Base-by-base conservation (phyloP, 2,888 invertebrate species). In the Coecobrya sp. region DNA sequence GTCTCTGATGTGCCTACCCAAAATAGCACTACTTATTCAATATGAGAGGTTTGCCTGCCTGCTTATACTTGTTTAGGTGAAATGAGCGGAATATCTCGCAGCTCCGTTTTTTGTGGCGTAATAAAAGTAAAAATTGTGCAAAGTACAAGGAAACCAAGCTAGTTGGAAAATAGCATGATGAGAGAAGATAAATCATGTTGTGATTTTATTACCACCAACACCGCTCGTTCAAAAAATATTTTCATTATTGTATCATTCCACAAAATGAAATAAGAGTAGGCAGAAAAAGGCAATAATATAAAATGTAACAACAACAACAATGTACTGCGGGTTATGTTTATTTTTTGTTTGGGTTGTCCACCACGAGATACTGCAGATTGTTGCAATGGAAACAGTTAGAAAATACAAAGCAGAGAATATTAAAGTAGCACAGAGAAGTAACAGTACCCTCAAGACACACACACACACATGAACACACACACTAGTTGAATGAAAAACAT, bases 121-220 rank as follows among this genome's bases (percentile, higher is more conserved):
- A 19, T 84, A 42, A 84, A 36, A 42, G 36, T 36, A 36, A 36
- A 36, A 36, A 36, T 36, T 30, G 13, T 84, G 84, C n/a, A 62
- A 62, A 42, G 42, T 36, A 62, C 8, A 85, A 36, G 16, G 19
- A 62, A 65, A 84, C 11, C n/a, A 55, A 84, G 42, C 73, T 62
- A 90, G 89, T 89, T 89, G 19, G 85, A 65, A 85, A 90, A 92
- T 92, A 25, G 87, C 91, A 92, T 92, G 92, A 84, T 92, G 65
- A 45, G 30, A 76, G 62, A 16, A 79, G 84, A 92, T 92, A 88
- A 88, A 92, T 92, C 92, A 92, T 85, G 76, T 84, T 87, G 62
- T 92, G 91, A 91, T 91, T 91, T 91, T 91, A 91, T 86, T 65
- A 59, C 79, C 27, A 42, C 42, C 16, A 79, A n/a, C 76, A 55